Percentiles rank a stretch among this genome's conserved stretches.
Conservation (phyloP, 2,888 invertebrate genomes). For the Eupsilia transversa region DNA sequence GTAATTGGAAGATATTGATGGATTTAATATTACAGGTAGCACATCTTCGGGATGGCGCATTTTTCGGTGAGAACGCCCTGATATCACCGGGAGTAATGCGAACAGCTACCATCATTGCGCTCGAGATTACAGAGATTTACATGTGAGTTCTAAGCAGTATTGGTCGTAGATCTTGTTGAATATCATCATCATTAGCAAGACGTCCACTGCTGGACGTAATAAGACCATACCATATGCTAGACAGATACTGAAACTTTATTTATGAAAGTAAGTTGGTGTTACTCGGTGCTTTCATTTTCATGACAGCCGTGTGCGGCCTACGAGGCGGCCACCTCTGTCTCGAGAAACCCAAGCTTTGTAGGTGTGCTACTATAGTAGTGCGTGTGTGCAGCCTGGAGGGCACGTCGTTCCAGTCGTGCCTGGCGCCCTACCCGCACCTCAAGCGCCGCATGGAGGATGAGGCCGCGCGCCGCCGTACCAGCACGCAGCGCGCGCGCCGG, state of each 20-base stretch:
- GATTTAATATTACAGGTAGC: constrained; percentile 71
- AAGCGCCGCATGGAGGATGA: constrained; percentile 68
- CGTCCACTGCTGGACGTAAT: not conserved
- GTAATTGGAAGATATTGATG: not conserved
- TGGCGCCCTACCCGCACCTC: constrained; percentile 77
- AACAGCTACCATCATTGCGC: constrained; percentile 89
- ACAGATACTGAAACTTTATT: not conserved
- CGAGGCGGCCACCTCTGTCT: not conserved
- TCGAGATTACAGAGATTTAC: constrained; percentile 91
- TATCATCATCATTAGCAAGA: not conserved
- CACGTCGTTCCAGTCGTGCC: constrained; percentile 81
- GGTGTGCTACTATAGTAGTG: not conserved
- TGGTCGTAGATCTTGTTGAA: not conserved
- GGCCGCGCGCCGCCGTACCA: not conserved
- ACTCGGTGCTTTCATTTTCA: too few species aligned
- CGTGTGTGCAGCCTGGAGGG: constrained; percentile 80
- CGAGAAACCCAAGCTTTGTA: not conserved
- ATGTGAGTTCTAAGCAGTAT: constrained; percentile 64
- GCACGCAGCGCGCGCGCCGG: not conserved
- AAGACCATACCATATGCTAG: too few species aligned
- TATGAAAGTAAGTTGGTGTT: not conserved
- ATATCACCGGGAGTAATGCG: constrained; percentile 86
- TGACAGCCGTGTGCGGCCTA: not conserved
- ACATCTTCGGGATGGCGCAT: constrained; percentile 91
- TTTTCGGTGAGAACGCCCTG: constrained; percentile 91